phyloP scores from a whole-genome alignment of 2,113 vertebrate genomes.

The Tychaedon coryphoeus region DNA sequence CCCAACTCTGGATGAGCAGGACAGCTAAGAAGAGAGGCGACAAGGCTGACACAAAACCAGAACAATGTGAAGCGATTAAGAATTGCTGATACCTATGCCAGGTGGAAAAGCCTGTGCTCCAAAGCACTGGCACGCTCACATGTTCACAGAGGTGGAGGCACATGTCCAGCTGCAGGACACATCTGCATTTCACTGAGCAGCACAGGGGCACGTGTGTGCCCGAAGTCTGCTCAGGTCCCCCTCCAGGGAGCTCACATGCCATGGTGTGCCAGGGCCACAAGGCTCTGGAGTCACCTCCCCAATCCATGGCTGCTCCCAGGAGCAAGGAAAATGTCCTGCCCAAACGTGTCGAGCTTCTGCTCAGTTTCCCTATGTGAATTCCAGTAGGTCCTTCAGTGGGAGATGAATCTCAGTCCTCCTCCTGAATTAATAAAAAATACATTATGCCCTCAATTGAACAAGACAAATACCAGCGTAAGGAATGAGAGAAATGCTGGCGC shows the following conservation, averaged over 20 bases:
- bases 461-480: not conserved
- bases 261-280: fast-evolving
- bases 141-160: not conserved
- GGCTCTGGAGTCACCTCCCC: not conserved
- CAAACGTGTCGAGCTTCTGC: fast-evolving
- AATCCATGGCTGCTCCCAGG: not conserved
- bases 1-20: not conserved
- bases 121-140: fast-evolving
- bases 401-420: not conserved
- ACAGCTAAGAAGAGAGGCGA: not conserved
- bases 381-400: not conserved
- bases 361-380: not conserved
- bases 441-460: not conserved
- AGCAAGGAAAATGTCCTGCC: not conserved
- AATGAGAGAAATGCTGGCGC: not conserved
- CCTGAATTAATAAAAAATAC: slow-evolving; percentile 14
- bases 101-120: not conserved
- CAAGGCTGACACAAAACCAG: not conserved
- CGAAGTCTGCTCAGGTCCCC: fast-evolving
- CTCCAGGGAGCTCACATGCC: not conserved
- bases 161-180: not conserved
- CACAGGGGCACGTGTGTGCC: fast-evolving
- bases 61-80: not conserved
- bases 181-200: not conserved
- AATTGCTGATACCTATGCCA: fast-evolving